Conservation (phyloP, 2,113 vertebrate genomes). For the Motacilla tschutschensis region DNA sequence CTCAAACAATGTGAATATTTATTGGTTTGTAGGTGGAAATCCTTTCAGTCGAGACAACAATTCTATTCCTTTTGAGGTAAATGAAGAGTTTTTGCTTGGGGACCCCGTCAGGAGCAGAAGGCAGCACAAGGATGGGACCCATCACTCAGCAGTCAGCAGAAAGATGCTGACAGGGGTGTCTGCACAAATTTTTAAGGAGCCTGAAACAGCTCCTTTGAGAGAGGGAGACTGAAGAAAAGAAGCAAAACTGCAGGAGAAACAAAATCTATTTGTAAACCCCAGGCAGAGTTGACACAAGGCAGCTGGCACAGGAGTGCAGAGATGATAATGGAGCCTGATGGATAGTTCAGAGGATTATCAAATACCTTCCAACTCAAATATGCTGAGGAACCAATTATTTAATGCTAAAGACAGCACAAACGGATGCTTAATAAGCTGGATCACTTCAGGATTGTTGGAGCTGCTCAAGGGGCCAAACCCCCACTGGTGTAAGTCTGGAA, state of each 20-base stretch:
- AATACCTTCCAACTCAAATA: constrained; percentile 26
- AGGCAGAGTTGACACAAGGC: not conserved
- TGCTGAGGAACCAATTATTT: constrained; percentile 37
- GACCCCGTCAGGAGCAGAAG: not conserved
- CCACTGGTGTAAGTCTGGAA: not conserved
- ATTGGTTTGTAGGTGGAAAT: constrained; percentile 45
- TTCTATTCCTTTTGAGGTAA: constrained; percentile 55
- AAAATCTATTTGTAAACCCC: constrained; percentile 12
- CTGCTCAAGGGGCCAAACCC: not conserved
- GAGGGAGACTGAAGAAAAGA: not conserved
- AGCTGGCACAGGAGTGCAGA: not conserved
- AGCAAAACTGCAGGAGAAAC: not conserved
- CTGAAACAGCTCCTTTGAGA: not conserved
- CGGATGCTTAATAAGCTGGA: not conserved
- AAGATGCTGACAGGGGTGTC: not conserved
- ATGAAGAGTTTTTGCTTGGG: constrained; percentile 39
- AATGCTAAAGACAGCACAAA: not conserved
- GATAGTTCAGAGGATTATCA: not conserved
- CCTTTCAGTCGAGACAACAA: constrained; percentile 58
- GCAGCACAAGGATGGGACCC: not conserved
- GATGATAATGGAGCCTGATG: constrained; percentile 5
- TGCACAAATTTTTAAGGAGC: not conserved
- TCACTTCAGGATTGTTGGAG: not conserved
- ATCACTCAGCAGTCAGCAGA: not conserved
- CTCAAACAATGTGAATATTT: constrained; percentile 45